Conservation (phyloP, 2,113 vertebrate genomes). For the Chascanopsetta lugubris region DNA sequence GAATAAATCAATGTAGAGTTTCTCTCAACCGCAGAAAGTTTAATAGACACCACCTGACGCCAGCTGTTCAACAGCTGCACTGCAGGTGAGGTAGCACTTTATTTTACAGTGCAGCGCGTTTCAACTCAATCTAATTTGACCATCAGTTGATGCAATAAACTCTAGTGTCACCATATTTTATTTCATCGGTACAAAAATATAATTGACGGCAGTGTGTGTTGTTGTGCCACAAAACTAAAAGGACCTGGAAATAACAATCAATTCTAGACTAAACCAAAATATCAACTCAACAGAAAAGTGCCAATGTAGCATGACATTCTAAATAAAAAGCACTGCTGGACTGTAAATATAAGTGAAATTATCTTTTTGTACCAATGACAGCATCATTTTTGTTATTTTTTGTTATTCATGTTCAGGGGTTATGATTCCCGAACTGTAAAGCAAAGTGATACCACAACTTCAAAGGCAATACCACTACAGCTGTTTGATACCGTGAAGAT, state of each 20-base stretch:
- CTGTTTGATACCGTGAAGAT: neutral
- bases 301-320: conserved; percentile 17
- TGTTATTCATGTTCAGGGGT: conserved; percentile 14
- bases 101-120: conserved; percentile 26
- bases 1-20: conserved; percentile 23
- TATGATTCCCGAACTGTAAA: conserved; percentile 20
- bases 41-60: neutral
- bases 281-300: neutral
- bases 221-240: conserved; percentile 4
- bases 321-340: conserved; percentile 27
- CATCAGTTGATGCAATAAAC: conserved; percentile 11
- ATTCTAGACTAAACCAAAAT: neutral
- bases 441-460: conserved; percentile 30
- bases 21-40: conserved; percentile 7
- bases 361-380: conserved; percentile 38
- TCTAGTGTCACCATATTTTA: conserved; percentile 9
- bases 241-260: conserved; percentile 2
- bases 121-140: no score
- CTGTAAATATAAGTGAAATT: conserved; percentile 24
- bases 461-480: neutral
- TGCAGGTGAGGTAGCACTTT: conserved; percentile 24
- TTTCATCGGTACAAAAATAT: conserved; percentile 24
- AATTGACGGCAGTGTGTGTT: neutral
- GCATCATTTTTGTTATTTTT: conserved; percentile 10
- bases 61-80: neutral